Evolutionary conservation across 2,797 vertebrate species (phyloP), one percentile per base, ranked within the genome.

Genomic region (Novumbra hubbsi): DNA sequence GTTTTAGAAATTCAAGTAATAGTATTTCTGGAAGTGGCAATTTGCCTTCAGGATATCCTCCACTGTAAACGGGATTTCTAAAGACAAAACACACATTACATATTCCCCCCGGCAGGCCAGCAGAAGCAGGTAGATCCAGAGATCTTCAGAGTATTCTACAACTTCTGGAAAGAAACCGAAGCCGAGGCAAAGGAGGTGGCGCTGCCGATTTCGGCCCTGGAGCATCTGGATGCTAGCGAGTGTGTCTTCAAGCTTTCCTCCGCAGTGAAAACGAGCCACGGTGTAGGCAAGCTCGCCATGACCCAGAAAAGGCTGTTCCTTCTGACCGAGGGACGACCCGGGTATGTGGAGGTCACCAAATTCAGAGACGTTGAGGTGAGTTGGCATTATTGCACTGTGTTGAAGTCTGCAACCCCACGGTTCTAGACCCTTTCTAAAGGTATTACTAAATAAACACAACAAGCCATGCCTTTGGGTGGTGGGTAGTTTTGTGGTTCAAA

Each of bases 161-260:
- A 93, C 80, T 96, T 95, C 90, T 99, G 98, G 98, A 99, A 99
- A 84, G 97, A 98, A 86, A 96, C 96, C 0, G 96, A 99, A 81
- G 93, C 95, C 0, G 96, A 97, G 81, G 97, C 97, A 0, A 97
- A 97, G 70, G 97, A 96, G 62, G 94, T 98, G 60, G 92, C 90
- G 70, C 88, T 99, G 55, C 97, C 98, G 0, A 80, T 87, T 0
- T 81, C 89, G 0, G 96, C 96, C 65, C 78, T 91, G 32, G 93
- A 96, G 71, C 94, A 92, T 68, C 91, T 99, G 34, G 96, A 98
- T 64, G 92, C 92, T 73, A 94, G 91, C 0, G 98, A 99, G 73
- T 95, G 94, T 0, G 96, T 99, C 63, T 99, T 97, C 84, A 99
- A 99, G 86, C 90, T 98, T 71, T 99, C 98, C 0, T 94, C 93